Base-by-base conservation (phyloP, 2,888 invertebrate species). In the Tipula unca region DNA sequence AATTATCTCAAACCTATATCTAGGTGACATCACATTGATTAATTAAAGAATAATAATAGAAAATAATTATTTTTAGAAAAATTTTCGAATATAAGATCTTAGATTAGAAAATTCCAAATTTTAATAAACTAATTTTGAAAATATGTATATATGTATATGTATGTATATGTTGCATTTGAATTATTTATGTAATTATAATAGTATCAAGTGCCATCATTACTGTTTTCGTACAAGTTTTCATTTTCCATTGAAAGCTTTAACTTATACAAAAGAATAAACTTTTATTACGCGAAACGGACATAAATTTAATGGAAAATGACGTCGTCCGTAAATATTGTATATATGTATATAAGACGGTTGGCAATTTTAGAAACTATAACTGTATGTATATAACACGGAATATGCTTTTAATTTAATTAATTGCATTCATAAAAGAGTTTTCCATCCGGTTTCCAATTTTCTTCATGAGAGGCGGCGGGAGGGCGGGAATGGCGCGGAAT, bases 1-100 rank as follows among this genome's bases (percentile, higher is more conserved):
- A 69, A 69, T 69, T 69, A 69, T 69, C 69, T 69, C 69, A 10
- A 69, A 25, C 69, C 69, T 69, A 69, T 69, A 69, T 69, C 69
- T 69, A 69, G 69, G 69, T 69, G 69, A 69, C 69, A 69, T 69
- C 69, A 69, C 69, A 69, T 69, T 69, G 69, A 69, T 69, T 69
- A 69, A 69, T 69, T 69, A 69, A 69, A 69, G 69, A 69, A 25
- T 69, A 69, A n/a, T n/a, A 69, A 69, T 69, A 69, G 69, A 69
- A 69, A 69, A 69, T 69, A 69, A 69, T 69, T 69, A 69, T 69
- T 69, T 69, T 69, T 69, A 69, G 69, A 69, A 69, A 25, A 48
- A 20, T 25, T 69, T 69, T 69, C 10, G 20, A n/a, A n/a, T n/a
- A n/a, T n/a, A 42, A 48, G 48, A 69, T 69, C 25, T 69, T 69